These are phyloP conservation scores for Mythimna impura DNA, from an alignment of 2,888 invertebrate genomes.

Conservation along the genomic window DNA sequence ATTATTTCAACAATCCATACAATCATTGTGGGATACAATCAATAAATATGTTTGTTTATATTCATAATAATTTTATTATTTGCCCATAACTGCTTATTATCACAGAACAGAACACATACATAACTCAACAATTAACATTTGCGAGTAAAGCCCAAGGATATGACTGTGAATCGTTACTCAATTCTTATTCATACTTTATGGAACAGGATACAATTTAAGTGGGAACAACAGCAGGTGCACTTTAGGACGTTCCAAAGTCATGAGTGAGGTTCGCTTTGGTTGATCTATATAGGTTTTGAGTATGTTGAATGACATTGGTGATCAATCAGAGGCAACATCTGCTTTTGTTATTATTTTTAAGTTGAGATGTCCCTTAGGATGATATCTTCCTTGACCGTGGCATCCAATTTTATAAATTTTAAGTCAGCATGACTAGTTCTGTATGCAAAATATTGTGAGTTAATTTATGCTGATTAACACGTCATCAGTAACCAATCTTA, in stretches of 20 bases:
- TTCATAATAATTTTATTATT: slow-evolving; percentile 16
- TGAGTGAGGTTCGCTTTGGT: slow-evolving; percentile 45
- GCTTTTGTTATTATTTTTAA: slow-evolving; percentile 33
- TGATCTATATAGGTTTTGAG: slow-evolving; percentile 41
- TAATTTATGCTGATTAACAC: background rate
- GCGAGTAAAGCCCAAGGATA: slow-evolving; percentile 13
- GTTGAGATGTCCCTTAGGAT: background rate
- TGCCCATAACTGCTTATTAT: background rate
- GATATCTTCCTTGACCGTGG: background rate
- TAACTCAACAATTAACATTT: slow-evolving; percentile 29
- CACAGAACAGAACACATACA: background rate
- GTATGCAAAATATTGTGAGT: background rate
- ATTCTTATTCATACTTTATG: slow-evolving; percentile 23
- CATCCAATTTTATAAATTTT: background rate
- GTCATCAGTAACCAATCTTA: background rate
- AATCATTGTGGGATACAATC: background rate
- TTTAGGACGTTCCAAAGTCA: slow-evolving; percentile 31
- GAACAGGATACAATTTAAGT: background rate
- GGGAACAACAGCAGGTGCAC: slow-evolving; percentile 38
- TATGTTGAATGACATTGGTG: slow-evolving; percentile 43
- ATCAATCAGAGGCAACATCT: slow-evolving; percentile 43
- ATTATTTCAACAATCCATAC: slow-evolving; percentile 3
- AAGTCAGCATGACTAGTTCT: background rate
- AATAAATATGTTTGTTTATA: slow-evolving; percentile 4
- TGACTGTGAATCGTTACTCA: background rate